Evolutionary conservation across 1,140 invertebrate species (phyloP).

Genomic region (Drosophila ogumai): DNA sequence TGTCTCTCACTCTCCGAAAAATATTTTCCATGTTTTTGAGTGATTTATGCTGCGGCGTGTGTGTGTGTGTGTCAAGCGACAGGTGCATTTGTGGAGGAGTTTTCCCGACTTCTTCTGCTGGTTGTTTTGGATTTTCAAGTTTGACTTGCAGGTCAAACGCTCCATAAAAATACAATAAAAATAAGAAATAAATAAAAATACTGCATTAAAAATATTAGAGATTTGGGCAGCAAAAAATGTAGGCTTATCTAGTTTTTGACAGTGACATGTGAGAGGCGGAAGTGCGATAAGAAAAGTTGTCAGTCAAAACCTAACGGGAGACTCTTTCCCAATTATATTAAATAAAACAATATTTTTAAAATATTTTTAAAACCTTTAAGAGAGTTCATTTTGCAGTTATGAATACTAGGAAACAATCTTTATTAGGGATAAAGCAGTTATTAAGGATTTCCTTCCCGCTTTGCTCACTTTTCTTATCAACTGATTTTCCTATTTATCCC

Average conservation of each 20-base stretch:
- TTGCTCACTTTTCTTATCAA: slow-evolving; percentile 27
- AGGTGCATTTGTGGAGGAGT: slow-evolving; percentile 57
- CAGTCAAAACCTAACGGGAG: slow-evolving; percentile 17
- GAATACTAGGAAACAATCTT: neutral
- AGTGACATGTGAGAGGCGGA: slow-evolving; percentile 33
- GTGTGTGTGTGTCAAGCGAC: slow-evolving; percentile 49
- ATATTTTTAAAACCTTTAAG: neutral
- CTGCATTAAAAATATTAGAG: slow-evolving; percentile 37
- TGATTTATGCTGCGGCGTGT: slow-evolving; percentile 66
- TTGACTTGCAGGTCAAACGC: slow-evolving; percentile 28
- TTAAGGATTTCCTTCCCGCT: slow-evolving; percentile 2
- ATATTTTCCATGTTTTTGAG: slow-evolving; percentile 71
- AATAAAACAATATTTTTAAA: neutral
- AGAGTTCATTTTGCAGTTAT: neutral
- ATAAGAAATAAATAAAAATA: slow-evolving; percentile 38
- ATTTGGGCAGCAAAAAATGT: too few species aligned
- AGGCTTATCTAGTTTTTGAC: slow-evolving; percentile 39
- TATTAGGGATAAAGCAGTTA: slow-evolving; percentile 4
- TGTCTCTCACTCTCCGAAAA: slow-evolving; percentile 7
- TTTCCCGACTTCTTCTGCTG: slow-evolving; percentile 20
- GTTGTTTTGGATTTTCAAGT: slow-evolving; percentile 28
- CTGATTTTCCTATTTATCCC: slow-evolving; percentile 35
- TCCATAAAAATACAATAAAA: slow-evolving; percentile 32
- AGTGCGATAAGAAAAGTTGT: slow-evolving; percentile 27
- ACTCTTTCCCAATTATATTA: neutral